These are phyloP conservation scores for Eumacrocentrus americanus DNA, from an alignment of 2,888 invertebrate genomes.

Conservation along the genomic window DNA sequence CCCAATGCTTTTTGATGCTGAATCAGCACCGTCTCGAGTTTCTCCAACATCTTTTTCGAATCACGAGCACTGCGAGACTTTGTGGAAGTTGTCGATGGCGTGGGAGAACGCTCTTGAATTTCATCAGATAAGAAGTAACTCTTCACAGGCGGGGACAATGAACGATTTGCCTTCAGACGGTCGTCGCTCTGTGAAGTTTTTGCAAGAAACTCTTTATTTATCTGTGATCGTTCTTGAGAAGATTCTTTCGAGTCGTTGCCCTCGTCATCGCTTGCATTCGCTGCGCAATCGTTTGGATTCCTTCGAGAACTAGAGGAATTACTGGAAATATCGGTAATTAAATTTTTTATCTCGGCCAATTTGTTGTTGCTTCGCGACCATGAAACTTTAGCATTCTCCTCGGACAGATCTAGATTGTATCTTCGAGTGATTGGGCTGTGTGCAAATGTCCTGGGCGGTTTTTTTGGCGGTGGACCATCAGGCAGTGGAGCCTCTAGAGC, in stretches of 20 bases:
- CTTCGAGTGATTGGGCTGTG: slow-evolving; percentile 44
- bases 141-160: background rate
- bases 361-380: background rate
- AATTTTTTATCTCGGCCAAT: background rate
- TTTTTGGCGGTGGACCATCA: slow-evolving; percentile 74
- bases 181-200: background rate
- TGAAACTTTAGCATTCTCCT: slow-evolving; percentile 20
- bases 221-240: background rate
- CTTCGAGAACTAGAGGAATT: too few species aligned
- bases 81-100: slow-evolving; percentile 38
- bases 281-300: background rate
- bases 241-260: background rate
- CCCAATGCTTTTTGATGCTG: slow-evolving; percentile 60
- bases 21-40: slow-evolving; percentile 68
- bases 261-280: background rate
- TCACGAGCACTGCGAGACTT: slow-evolving; percentile 49
- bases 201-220: too few species aligned
- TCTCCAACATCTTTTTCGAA: slow-evolving; percentile 71
- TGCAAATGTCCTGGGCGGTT: slow-evolving; percentile 74
- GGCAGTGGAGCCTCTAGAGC: slow-evolving; percentile 74
- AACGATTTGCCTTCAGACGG: too few species aligned
- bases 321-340: background rate
- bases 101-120: slow-evolving; percentile 8
- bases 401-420: background rate
- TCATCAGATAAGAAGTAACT: background rate